Percentiles rank a stretch among this genome's conserved stretches.
Conservation (phyloP, 2,888 invertebrate species). For the Choreutis nemorana region DNA sequence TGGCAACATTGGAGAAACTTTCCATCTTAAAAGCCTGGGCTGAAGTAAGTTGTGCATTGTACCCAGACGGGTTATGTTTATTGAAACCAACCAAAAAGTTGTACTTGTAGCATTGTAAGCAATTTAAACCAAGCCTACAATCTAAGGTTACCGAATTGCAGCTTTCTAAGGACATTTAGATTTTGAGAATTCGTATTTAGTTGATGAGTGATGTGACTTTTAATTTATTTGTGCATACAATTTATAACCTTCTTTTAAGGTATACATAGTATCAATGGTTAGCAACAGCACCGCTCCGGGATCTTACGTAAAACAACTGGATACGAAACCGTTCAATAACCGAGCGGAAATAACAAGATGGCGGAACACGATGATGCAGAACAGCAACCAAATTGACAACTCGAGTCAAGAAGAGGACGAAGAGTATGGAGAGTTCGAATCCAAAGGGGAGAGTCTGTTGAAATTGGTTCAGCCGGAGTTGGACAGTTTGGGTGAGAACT, state of each 20-base stretch:
- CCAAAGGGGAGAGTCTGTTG: conserved; percentile 82
- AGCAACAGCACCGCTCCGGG: conserved; percentile 75
- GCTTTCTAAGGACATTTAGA: no score
- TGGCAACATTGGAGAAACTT: conserved; percentile 94
- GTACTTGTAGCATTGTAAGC: no score
- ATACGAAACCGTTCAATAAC: conserved; percentile 48
- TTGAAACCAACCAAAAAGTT: neutral
- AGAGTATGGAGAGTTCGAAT: conserved; percentile 79
- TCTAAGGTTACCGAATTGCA: no score
- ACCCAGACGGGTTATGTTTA: neutral
- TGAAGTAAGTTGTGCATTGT: conserved; percentile 62
- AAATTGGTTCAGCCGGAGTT: conserved; percentile 95
- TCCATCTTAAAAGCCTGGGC: conserved; percentile 99
- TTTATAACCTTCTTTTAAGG: conserved; percentile 42
- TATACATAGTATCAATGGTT: conserved; percentile 94
- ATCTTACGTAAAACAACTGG: conserved; percentile 60
- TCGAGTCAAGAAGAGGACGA: conserved; percentile 40
- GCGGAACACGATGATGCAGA: conserved; percentile 38
- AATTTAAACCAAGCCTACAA: no score
- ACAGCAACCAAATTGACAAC: conserved; percentile 42
- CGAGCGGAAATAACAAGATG: conserved; percentile 45
- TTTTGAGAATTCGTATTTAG: no score
- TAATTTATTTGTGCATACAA: neutral
- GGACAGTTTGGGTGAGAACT: conserved; percentile 89
- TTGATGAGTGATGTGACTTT: conserved; percentile 2